Conservation (phyloP, 2,888 invertebrate genomes). For the Clanis bilineata region DNA sequence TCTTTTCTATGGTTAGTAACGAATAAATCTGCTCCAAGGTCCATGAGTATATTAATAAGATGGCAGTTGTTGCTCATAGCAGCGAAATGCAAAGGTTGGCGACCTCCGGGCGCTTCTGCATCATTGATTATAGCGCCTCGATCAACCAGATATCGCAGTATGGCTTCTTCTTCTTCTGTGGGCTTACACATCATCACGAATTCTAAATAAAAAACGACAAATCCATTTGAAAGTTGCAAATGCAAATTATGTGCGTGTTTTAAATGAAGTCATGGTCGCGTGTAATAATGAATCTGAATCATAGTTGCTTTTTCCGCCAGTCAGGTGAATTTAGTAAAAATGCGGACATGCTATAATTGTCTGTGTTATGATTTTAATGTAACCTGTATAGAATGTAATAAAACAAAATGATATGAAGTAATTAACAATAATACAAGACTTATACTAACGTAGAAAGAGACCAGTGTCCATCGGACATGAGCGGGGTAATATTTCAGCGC, state of each 20-base stretch:
- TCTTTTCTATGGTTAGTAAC: conserved; percentile 57
- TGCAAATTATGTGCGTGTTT: neutral
- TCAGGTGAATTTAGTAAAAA: neutral
- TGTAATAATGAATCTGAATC: conserved; percentile 1
- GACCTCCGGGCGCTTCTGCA: conserved; percentile 58
- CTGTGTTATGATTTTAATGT: no score
- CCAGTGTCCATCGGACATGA: conserved; percentile 56
- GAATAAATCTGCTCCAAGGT: conserved; percentile 58
- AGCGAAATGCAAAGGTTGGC: conserved; percentile 76
- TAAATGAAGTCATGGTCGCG: conserved; percentile 7
- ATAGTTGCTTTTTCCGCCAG: neutral
- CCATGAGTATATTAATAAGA: conserved; percentile 56
- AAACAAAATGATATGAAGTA: neutral
- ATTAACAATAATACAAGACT: no score
- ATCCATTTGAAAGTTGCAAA: neutral
- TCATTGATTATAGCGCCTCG: conserved; percentile 64
- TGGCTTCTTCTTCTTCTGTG: conserved; percentile 54
- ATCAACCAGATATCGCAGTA: conserved; percentile 57
- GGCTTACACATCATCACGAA: conserved; percentile 67
- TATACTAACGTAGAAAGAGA: conserved; percentile 65
- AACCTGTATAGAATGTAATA: no score
- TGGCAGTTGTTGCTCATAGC: conserved; percentile 71
- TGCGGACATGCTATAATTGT: neutral
- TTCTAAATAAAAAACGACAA: conserved; percentile 46
- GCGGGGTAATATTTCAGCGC: conserved; percentile 55